Base-by-base conservation (phyloP, 2,888 invertebrate species). In the Blastobasis lacticolella region DNA sequence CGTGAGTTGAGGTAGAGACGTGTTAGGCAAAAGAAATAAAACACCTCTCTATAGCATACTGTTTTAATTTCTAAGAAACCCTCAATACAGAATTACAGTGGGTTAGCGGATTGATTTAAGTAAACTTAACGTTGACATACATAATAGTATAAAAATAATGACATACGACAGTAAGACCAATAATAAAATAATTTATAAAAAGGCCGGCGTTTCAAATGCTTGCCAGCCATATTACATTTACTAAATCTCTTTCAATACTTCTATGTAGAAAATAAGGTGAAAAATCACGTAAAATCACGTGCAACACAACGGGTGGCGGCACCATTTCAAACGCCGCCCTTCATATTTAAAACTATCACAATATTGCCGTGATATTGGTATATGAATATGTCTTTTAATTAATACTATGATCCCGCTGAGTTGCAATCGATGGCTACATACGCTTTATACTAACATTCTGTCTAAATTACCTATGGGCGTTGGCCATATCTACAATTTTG, bases 41-140 rank as follows among this genome's bases (percentile, higher is more conserved):
- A 87, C 82, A 81, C 66, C 71, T 57, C 61, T 69, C 52, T 80
- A 82, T 84, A 88, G 88, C 88, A 87, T 88, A 88, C 85, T 86
- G 85, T 87, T 87, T 87, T 87, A 88, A 87, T 88, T 86, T 87
- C 87, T 87, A 88, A 85, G 72, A 85, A 81, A 85, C 87, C 87
- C 84, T 83, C 81, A 78, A 81, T 87, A 86, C 84, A 85, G 82
- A 83, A 81, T 77, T 81, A 85, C 78, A 83, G 77, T 81, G 84
- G 86, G 85, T 81, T 75, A 86, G 86, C 84, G 77, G 80, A 77
- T 75, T 81, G 81, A 82, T 81, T 83, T 81, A 79, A 78, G 79
- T 85, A 76, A 86, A 86, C 84, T 80, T 81, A 86, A 82, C 73
- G 73, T 70, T 68, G 74, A 81, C 75, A 68, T 23, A 23, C 23